Evolutionary conservation across 2,797 vertebrate species (phyloP).

Genomic region (Muraenolepis orangiensis): DNA sequence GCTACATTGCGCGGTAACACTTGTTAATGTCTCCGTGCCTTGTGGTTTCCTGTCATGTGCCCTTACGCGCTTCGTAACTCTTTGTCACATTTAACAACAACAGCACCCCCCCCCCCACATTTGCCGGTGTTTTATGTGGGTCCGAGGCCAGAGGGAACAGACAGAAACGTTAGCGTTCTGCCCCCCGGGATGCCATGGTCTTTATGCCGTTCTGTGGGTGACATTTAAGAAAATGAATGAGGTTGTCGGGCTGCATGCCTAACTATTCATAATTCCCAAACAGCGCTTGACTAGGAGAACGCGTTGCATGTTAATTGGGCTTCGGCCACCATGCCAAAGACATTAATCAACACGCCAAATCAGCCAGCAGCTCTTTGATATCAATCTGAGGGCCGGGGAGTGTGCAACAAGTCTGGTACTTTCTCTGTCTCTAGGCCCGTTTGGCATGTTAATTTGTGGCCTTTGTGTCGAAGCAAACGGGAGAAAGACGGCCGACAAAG

Average conservation of each 20-base stretch:
- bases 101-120: no score
- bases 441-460: conserved; percentile 20
- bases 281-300: neutral
- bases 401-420: conserved; percentile 1
- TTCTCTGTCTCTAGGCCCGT: conserved; percentile 5
- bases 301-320: neutral
- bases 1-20: neutral
- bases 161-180: neutral
- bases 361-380: conserved; percentile 12
- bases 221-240: conserved; percentile 16
- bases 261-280: conserved; percentile 9
- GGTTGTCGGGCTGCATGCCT: conserved; percentile 10
- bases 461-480: conserved; percentile 29
- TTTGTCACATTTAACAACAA: neutral
- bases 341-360: conserved; percentile 38
- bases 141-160: conserved; percentile 6
- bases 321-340: conserved; percentile 5
- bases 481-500: neutral
- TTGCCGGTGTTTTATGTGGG: conserved; percentile 9
- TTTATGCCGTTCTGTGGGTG: conserved; percentile 13
- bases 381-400: conserved; percentile 17
- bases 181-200: conserved; percentile 12
- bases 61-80: neutral
- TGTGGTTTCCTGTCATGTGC: neutral
- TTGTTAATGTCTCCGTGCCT: neutral